phyloP scores from a whole-genome alignment of 92 coral and sea anemone species.

The Metridium senile region DNA sequence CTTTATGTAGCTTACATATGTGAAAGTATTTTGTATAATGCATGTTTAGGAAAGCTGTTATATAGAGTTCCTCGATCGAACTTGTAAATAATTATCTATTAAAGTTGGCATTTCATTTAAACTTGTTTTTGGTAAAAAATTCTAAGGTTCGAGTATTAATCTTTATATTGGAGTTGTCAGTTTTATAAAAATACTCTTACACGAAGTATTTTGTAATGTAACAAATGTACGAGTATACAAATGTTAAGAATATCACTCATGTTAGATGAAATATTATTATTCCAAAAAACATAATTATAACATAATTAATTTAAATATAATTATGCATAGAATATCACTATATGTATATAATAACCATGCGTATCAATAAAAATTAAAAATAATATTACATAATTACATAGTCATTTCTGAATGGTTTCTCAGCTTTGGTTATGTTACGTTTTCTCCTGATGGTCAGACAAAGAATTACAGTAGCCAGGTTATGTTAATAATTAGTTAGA shows the following conservation, averaged over 20 bases:
- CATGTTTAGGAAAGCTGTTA: neutral
- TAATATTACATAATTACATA: neutral
- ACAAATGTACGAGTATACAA: too few relatives aligned
- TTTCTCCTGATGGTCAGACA: neutral
- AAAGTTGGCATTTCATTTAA: neutral
- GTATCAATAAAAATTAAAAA: too few relatives aligned
- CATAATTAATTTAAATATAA: too few relatives aligned
- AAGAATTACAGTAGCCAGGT: neutral
- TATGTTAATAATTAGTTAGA: neutral
- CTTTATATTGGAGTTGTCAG: too few relatives aligned
- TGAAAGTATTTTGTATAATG: neutral
- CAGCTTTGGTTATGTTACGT: neutral
- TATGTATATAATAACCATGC: too few relatives aligned
- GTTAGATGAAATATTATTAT: neutral
- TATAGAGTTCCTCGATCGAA: neutral
- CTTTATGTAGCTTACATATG: neutral
- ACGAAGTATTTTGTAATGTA: too few relatives aligned
- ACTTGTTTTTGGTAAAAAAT: too few relatives aligned
- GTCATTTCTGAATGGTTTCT: neutral
- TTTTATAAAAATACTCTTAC: too few relatives aligned
- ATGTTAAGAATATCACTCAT: neutral
- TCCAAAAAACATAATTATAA: too few relatives aligned
- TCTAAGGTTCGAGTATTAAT: too few relatives aligned
- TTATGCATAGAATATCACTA: too few relatives aligned
- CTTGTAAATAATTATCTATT: neutral